phyloP scores from a whole-genome alignment of 2,888 invertebrate genomes.

The Antheraea assamensis region DNA sequence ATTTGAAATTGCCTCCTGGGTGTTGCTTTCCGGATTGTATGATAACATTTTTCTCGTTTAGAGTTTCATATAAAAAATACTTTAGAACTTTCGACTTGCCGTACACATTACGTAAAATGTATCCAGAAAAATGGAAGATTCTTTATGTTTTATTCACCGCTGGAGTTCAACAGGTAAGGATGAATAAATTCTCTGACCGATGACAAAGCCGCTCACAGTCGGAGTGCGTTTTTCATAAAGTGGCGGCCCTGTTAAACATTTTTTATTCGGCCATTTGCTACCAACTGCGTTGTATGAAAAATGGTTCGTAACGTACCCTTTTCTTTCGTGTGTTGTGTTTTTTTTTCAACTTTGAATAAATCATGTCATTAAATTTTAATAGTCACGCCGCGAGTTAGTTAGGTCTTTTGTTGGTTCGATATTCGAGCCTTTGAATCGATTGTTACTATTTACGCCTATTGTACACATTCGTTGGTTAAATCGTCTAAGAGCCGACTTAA shows the following conservation, averaged over 20 bases:
- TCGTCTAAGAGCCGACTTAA: slow-evolving; percentile 80
- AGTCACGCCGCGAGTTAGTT: slow-evolving; percentile 80
- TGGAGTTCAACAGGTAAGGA: slow-evolving; percentile 77
- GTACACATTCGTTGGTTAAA: slow-evolving; percentile 70
- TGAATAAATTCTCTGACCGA: slow-evolving; percentile 75
- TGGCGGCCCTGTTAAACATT: slow-evolving; percentile 79
- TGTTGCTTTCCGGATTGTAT: too few relatives aligned
- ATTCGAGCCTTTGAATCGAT: slow-evolving; percentile 74
- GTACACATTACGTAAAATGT: slow-evolving; percentile 68
- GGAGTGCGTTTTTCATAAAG: slow-evolving; percentile 79
- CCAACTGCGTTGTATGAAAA: slow-evolving; percentile 82
- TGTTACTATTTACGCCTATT: slow-evolving; percentile 79
- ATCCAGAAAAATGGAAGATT: slow-evolving; percentile 80
- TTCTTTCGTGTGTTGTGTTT: slow-evolving; percentile 73
- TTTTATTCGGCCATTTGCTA: slow-evolving; percentile 82
- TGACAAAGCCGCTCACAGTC: slow-evolving; percentile 75
- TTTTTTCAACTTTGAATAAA: slow-evolving; percentile 71
- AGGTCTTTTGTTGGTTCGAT: slow-evolving; percentile 73
- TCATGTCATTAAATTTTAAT: slow-evolving; percentile 83
- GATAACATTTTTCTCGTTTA: too few relatives aligned
- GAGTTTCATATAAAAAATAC: not conserved
- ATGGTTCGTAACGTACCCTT: slow-evolving; percentile 81
- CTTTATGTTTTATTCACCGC: slow-evolving; percentile 76
- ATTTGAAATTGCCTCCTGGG: too few relatives aligned
- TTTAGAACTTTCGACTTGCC: slow-evolving; percentile 47